Percentiles rank a stretch among this genome's conserved stretches.
Conservation (phyloP, 2,797 vertebrate species). For the Prionace glauca region DNA sequence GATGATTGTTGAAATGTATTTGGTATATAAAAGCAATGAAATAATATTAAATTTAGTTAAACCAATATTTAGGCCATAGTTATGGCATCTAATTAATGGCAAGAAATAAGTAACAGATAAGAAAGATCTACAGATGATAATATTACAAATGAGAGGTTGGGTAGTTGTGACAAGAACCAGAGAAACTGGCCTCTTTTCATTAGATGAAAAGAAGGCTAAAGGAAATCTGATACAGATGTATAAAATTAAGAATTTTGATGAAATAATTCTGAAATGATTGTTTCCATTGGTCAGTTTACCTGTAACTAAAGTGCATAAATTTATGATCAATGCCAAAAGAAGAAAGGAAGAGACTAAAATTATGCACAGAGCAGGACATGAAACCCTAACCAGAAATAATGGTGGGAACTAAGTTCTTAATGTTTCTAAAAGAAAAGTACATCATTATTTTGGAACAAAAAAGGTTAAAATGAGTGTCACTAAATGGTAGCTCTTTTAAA, state of each 20-base stretch:
- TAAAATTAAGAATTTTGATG: neutral
- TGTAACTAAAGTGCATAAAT: neutral
- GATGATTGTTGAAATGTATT: neutral
- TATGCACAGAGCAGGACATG: neutral
- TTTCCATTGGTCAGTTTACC: neutral
- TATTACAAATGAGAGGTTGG: neutral
- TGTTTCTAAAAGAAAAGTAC: neutral
- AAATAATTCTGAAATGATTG: neutral
- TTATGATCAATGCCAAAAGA: neutral
- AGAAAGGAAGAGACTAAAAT: neutral
- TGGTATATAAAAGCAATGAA: neutral
- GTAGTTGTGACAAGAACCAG: neutral
- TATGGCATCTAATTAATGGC: too few species aligned
- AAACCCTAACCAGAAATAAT: neutral
- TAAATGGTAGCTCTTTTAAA: neutral
- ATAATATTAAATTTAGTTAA: neutral
- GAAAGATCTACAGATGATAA: neutral
- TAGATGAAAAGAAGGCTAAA: neutral
- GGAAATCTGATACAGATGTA: neutral
- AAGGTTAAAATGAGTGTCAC: neutral
- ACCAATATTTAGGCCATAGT: neutral
- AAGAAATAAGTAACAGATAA: neutral
- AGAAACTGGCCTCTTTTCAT: neutral
- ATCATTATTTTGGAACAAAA: neutral
- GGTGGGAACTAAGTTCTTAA: neutral